These are phyloP conservation scores for Condylura cristata DNA, from an alignment of 2,113 vertebrate genomes.

Conservation along the genomic window DNA sequence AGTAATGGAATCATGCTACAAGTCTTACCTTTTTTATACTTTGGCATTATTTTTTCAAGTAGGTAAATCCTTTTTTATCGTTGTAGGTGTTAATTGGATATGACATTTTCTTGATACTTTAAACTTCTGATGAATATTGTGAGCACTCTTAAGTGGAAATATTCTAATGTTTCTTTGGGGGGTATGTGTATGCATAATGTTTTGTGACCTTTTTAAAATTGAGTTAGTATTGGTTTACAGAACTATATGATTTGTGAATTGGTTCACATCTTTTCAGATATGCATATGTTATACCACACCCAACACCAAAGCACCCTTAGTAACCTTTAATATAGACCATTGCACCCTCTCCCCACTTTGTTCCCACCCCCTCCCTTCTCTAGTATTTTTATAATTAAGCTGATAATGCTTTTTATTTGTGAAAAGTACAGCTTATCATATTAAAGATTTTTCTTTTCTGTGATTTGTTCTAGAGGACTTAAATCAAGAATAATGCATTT, in stretches of 20 bases:
- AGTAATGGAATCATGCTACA: neutral
- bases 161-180: no score
- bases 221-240: no score
- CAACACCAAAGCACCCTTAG: no score
- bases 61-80: neutral
- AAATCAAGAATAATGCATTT: neutral
- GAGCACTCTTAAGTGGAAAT: neutral
- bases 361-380: neutral
- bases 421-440: neutral
- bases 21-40: neutral
- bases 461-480: neutral
- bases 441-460: neutral
- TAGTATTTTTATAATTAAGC: slow-evolving; percentile 10
- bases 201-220: no score
- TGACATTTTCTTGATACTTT: neutral
- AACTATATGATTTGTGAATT: no score
- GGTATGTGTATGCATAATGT: no score
- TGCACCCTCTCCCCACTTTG: no score
- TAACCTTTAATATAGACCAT: no score
- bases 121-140: neutral
- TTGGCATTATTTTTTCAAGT: neutral
- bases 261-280: no score
- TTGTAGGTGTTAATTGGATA: neutral
- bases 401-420: slow-evolving; percentile 24
- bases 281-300: no score